A percentile compares a stretch with the other conserved stretches of the same genome.
These are phyloP conservation scores for Callocephalon fimbriatum DNA, from an alignment of 2,113 vertebrate species.

Conservation along the genomic window DNA sequence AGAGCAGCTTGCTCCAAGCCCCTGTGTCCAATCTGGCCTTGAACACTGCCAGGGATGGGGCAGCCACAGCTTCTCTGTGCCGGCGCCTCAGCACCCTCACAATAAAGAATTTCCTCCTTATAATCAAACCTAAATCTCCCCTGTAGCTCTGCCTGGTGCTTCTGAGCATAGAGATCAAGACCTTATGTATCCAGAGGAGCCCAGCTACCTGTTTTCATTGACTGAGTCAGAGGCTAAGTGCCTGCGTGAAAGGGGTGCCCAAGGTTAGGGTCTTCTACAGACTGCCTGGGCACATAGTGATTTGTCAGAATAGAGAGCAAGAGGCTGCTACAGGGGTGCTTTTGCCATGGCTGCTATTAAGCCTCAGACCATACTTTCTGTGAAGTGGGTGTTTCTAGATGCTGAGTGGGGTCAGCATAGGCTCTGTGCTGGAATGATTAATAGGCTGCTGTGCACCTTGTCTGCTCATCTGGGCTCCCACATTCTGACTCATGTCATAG, in stretches of 20 bases:
- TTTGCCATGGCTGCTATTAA: not conserved
- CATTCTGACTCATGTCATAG: accelerated
- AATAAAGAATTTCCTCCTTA: not conserved
- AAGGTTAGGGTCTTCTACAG: not conserved
- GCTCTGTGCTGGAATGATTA: not conserved
- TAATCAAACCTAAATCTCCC: not conserved
- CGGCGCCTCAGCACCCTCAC: not conserved
- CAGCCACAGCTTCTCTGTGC: not conserved
- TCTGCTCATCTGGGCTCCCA: not conserved
- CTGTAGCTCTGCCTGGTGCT: not conserved
- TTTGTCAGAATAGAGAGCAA: not conserved
- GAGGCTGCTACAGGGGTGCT: not conserved
- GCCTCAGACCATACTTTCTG: not conserved
- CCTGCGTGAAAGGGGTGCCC: not conserved
- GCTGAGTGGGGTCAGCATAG: not conserved
- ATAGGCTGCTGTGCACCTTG: not conserved
- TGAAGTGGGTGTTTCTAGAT: not conserved
- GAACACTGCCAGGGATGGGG: not conserved
- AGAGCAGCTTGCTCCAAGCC: not conserved
- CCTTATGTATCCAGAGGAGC: not conserved
- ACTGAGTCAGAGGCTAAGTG: not conserved
- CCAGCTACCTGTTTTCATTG: not conserved
- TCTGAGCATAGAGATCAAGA: not conserved
- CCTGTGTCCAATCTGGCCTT: not conserved
- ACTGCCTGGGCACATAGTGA: accelerated